Evolutionary conservation across 35 echinoderm and acorn worm species (phyloP), one percentile per base, ranked within the genome.

Genomic region (Chiridota heheva): DNA sequence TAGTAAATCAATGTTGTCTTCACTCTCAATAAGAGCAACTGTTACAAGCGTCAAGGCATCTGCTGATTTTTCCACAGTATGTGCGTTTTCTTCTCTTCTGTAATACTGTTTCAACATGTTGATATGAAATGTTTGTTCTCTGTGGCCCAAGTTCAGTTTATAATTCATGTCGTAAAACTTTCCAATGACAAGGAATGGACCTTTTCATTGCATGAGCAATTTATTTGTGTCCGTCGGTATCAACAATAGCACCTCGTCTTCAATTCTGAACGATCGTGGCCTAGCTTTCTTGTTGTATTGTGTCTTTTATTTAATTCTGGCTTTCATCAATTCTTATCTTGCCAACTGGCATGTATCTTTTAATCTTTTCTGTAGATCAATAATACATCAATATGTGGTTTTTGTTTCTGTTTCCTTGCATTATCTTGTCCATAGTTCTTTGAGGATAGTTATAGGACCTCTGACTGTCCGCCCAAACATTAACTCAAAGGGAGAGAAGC

Each of bases 121-220:
- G 4, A 38, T 31, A 65, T 89, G 86, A 58, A 82, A 89, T 28
- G 67, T 89, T 67, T 89, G 63, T 35, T 67, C 36, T 37, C 68
- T 58, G 4, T 61, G 22, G 1, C 68, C 78, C 30, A 82, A 2
- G 2, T 82, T 17, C 39, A 89, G 81, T 5, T 43, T 29, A 49
- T 89, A 89, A 36, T 82, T 68, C 78, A 89, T 81, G 24, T n/a
- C 17, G 29, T 45, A 40, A 36, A 82, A 22, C 47, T 47, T 72
- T 20, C 82, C 34, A 8, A 72, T 42, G 2, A 89, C 39, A 4
- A 36, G 17, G 36, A 70, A 78, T 67, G 76, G 85, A 8, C 73
- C 75, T 31, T 70, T 66, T 63, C 85, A 87, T 10, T 87, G 85
- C 85, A 87, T 87, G 5, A 87, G 28, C 25, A 87, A 42, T 55